These are phyloP conservation scores for Tipula lateralis DNA, from an alignment of 2,888 invertebrate genomes.

Conservation along the genomic window DNA sequence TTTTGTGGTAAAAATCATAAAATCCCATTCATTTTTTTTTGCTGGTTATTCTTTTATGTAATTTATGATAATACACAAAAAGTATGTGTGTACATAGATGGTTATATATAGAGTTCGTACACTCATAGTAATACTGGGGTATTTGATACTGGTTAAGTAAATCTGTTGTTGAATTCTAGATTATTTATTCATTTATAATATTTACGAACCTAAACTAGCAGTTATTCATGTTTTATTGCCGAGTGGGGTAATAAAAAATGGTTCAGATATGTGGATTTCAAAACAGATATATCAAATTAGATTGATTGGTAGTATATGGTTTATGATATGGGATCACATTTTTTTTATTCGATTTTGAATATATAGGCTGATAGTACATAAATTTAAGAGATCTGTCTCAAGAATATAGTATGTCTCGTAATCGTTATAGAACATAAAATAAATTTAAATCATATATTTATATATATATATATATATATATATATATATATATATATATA, in stretches of 20 bases:
- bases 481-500: no score
- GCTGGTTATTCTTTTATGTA: neutral
- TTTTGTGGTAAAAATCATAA: neutral
- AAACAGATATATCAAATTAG: neutral
- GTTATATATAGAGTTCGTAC: neutral
- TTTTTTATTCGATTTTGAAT: neutral
- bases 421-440: no score
- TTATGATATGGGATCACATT: neutral
- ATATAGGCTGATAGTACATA: neutral
- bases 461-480: no score
- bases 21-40: neutral
- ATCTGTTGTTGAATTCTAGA: constrained; percentile 9
- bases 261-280: neutral
- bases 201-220: neutral
- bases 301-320: neutral
- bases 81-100: neutral
- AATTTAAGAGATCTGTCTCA: neutral
- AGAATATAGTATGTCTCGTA: neutral
- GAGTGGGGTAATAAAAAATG: neutral
- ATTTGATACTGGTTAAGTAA: neutral
- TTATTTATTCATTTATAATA: neutral
- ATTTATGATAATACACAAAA: neutral
- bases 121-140: neutral
- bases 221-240: neutral
- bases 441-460: no score